These are phyloP conservation scores for Gavia stellata DNA, from an alignment of 2,113 vertebrate genomes.

Conservation along the genomic window DNA sequence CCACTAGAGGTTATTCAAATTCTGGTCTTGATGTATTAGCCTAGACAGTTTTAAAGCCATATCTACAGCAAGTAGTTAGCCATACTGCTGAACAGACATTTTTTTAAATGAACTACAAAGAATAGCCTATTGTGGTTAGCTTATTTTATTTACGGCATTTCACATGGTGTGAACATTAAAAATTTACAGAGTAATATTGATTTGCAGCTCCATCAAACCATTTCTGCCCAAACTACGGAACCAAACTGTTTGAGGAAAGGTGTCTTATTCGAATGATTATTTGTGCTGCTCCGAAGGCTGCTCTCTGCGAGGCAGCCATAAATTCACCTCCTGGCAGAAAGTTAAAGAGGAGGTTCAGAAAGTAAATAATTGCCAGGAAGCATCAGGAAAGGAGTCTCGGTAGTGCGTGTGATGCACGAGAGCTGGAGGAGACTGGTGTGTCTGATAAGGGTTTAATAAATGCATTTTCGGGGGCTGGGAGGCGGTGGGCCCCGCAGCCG, in stretches of 20 bases:
- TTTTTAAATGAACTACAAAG: constrained; percentile 72
- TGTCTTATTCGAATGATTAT: constrained; percentile 5
- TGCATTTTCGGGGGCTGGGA: not conserved
- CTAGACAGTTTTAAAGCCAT: constrained; percentile 78
- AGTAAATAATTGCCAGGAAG: constrained; percentile 30
- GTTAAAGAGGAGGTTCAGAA: constrained; percentile 22
- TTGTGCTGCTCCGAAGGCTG: not conserved
- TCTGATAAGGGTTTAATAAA: not conserved
- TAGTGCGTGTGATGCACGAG: not conserved
- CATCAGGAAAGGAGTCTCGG: not conserved
- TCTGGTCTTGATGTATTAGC: constrained; percentile 75
- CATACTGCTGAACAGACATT: constrained; percentile 77
- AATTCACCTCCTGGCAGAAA: constrained; percentile 18
- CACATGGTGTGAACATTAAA: constrained; percentile 67
- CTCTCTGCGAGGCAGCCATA: not conserved
- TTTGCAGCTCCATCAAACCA: constrained; percentile 53
- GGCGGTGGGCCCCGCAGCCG: not conserved
- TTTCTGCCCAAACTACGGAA: not conserved
- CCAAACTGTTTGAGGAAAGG: not conserved
- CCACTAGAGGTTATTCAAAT: constrained; percentile 78
- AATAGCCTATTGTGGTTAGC: constrained; percentile 61
- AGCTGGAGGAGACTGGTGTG: not conserved
- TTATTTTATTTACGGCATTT: constrained; percentile 70
- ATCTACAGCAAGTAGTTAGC: constrained; percentile 70
- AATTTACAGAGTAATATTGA: constrained; percentile 70